These are phyloP conservation scores for Ianthella basta DNA, from an alignment of 37 sponge, comb jelly and placozoan species.

Conservation along the genomic window DNA sequence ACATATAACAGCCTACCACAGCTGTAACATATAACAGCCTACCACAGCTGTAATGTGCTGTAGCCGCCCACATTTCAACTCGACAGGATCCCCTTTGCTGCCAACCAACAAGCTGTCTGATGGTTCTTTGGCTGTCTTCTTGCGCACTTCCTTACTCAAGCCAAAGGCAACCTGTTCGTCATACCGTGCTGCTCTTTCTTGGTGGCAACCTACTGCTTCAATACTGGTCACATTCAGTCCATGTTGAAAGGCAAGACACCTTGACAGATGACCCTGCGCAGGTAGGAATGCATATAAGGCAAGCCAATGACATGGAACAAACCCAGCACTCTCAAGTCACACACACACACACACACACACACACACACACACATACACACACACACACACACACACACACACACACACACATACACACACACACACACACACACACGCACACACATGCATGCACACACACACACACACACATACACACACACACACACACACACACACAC, in stretches of 20 bases:
- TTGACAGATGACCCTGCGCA: conserved; percentile 72
- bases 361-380: not conserved
- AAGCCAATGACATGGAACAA: too few relatives aligned
- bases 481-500: not conserved
- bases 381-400: not conserved
- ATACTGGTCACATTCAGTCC: conserved; percentile 66
- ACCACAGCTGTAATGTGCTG: not conserved
- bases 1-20: too few relatives aligned
- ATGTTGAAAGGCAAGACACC: conserved; percentile 67
- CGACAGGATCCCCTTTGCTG: not conserved
- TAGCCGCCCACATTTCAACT: not conserved
- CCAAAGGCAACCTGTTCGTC: conserved; percentile 48
- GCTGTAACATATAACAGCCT: not conserved
- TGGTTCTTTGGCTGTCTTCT: not conserved
- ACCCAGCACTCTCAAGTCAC: too few relatives aligned
- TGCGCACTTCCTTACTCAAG: conserved; percentile 7
- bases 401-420: not conserved
- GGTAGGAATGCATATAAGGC: not conserved
- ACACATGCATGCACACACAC: not conserved
- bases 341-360: too few relatives aligned
- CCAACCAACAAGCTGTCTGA: not conserved
- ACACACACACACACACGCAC: not conserved
- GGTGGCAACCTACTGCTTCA: conserved; percentile 65
- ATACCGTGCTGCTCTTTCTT: conserved; percentile 54
- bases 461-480: conserved; percentile 17